Evolutionary conservation across 2,797 vertebrate genomes (phyloP).

Genomic region (Nyctalus aviator): DNA sequence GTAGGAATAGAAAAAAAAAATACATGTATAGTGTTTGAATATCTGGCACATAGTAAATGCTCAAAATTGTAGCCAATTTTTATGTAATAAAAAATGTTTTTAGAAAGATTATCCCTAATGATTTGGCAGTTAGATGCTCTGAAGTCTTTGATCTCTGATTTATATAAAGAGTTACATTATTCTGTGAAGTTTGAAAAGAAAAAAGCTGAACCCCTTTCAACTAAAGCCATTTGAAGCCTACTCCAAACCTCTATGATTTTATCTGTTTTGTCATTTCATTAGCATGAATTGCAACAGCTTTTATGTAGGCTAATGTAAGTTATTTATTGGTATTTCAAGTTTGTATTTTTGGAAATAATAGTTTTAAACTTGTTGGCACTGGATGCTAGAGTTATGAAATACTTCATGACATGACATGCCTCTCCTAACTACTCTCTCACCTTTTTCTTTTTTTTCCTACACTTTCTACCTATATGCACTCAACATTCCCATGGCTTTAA

Average conservation of each 20-base stretch:
- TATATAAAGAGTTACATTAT: not conserved
- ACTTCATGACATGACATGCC: not conserved
- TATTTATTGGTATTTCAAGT: slow-evolving; percentile 14
- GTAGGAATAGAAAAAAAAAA: not conserved
- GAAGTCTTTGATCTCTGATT: slow-evolving; percentile 27
- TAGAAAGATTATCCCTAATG: not conserved
- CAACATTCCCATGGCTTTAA: not conserved
- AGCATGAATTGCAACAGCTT: not conserved
- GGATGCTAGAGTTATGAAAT: not conserved
- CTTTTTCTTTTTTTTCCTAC: not conserved
- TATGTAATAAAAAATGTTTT: not conserved
- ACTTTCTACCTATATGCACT: not conserved
- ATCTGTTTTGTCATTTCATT: slow-evolving; percentile 14
- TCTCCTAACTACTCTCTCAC: not conserved
- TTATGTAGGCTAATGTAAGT: not conserved
- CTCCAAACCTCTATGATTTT: slow-evolving; percentile 25
- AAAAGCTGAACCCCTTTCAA: not conserved
- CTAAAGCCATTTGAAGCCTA: not conserved
- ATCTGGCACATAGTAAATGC: not conserved
- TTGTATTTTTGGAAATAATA: not conserved
- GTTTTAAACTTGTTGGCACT: not conserved
- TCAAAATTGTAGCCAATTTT: not conserved
- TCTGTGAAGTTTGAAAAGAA: not conserved
- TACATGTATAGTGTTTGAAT: not conserved
- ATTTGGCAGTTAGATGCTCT: not conserved